These are phyloP conservation scores for Athrips mouffetella DNA, from an alignment of 2,888 invertebrate species.

Conservation along the genomic window DNA sequence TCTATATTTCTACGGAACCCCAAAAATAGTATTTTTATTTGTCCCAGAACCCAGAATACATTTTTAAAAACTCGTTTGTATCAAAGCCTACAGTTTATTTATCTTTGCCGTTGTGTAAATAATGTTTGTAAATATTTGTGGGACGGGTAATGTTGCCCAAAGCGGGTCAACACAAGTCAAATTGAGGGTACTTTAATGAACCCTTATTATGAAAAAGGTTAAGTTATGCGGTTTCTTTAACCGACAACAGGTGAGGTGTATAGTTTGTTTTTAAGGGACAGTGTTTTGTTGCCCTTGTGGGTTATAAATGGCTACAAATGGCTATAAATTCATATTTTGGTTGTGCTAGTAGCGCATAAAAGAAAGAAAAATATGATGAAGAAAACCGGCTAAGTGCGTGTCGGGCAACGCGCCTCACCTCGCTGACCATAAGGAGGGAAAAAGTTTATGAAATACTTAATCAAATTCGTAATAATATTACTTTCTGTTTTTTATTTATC, in stretches of 20 bases:
- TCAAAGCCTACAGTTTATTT: background rate
- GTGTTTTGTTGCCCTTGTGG: too few relatives aligned
- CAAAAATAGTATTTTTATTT: background rate
- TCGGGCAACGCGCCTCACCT: too few relatives aligned
- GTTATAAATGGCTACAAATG: too few relatives aligned
- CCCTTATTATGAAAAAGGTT: conserved; percentile 6
- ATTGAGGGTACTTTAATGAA: background rate
- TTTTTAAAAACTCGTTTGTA: background rate
- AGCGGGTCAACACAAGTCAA: background rate
- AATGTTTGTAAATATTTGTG: conserved; percentile 1
- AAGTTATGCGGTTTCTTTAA: conserved; percentile 6
- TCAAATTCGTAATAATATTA: too few relatives aligned
- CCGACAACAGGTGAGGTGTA: background rate
- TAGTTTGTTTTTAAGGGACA: background rate
- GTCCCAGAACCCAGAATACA: conserved; percentile 4
- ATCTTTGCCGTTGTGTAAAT: conserved; percentile 3
- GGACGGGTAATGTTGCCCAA: background rate
- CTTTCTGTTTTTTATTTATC: too few relatives aligned
- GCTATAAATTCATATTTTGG: too few relatives aligned
- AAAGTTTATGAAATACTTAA: too few relatives aligned
- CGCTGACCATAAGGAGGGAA: too few relatives aligned
- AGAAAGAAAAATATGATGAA: too few relatives aligned
- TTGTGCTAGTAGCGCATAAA: too few relatives aligned
- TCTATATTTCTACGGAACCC: background rate
- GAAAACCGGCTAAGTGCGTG: too few relatives aligned